Percentiles rank a stretch among this genome's conserved stretches.
phyloP scores from a whole-genome alignment of 2,113 vertebrate species.

The Saccopteryx leptura region DNA sequence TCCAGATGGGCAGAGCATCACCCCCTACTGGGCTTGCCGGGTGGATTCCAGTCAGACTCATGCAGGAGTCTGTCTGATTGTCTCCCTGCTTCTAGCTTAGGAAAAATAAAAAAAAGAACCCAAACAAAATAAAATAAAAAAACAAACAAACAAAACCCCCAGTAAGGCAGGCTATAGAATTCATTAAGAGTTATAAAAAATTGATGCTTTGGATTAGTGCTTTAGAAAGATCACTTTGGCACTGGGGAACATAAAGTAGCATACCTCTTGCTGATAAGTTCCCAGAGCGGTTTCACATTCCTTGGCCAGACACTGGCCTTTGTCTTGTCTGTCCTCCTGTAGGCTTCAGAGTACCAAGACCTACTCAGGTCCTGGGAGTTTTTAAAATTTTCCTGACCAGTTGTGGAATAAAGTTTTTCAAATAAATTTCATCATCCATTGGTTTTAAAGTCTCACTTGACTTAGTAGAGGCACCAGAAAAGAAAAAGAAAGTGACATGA shows the following conservation, averaged over 20 bases:
- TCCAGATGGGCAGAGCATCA: too few species aligned
- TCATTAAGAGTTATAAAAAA: neutral
- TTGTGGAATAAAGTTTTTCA: neutral
- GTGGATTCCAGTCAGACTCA: too few species aligned
- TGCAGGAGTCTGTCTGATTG: too few species aligned
- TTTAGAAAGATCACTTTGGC: neutral
- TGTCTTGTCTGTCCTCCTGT: neutral
- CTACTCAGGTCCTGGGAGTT: neutral
- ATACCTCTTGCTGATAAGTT: neutral
- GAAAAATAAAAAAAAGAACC: too few species aligned
- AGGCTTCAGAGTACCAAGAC: neutral
- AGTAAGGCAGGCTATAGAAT: neutral
- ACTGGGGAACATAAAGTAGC: neutral
- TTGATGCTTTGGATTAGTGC: neutral
- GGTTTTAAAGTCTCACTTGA: neutral
- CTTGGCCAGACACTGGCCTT: neutral
- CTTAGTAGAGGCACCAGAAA: neutral
- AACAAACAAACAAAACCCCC: too few species aligned
- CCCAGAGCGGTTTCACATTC: neutral
- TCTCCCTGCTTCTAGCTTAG: too few species aligned
- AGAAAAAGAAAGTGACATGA: neutral
- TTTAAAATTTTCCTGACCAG: neutral
- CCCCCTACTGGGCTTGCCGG: too few species aligned
- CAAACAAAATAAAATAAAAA: too few species aligned
- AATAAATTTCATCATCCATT: neutral